phyloP scores from a whole-genome alignment of 2,797 vertebrate genomes.

The Buceros bicornis region DNA sequence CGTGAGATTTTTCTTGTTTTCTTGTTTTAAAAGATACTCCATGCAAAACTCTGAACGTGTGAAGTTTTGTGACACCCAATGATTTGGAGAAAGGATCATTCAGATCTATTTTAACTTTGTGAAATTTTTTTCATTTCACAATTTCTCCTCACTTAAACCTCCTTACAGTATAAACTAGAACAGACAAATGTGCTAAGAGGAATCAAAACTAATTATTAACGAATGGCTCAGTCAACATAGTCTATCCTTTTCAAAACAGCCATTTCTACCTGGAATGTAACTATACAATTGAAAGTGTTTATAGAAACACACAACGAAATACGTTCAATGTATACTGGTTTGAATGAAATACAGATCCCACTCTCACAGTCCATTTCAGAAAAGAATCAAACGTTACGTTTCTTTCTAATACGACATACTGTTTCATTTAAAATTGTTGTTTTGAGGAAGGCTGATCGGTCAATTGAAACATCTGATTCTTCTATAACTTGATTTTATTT shows the following conservation, averaged over 20 bases:
- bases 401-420: neutral
- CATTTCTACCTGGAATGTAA: neutral
- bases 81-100: neutral
- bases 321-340: neutral
- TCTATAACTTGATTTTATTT: neutral
- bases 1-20: neutral
- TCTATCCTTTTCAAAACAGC: neutral
- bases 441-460: neutral
- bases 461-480: neutral
- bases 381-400: neutral
- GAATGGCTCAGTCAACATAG: neutral
- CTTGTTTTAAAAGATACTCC: neutral
- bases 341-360: neutral
- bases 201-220: neutral
- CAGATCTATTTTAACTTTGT: neutral
- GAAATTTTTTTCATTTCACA: neutral
- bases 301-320: neutral
- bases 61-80: neutral
- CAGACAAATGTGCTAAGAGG: neutral
- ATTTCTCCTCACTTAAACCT: neutral
- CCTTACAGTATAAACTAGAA: neutral
- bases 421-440: neutral
- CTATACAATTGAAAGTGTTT: neutral
- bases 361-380: neutral
- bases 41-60: neutral